Evolutionary conservation across 2,797 vertebrate genomes (phyloP).

Genomic region (Heliangelus exortis): DNA sequence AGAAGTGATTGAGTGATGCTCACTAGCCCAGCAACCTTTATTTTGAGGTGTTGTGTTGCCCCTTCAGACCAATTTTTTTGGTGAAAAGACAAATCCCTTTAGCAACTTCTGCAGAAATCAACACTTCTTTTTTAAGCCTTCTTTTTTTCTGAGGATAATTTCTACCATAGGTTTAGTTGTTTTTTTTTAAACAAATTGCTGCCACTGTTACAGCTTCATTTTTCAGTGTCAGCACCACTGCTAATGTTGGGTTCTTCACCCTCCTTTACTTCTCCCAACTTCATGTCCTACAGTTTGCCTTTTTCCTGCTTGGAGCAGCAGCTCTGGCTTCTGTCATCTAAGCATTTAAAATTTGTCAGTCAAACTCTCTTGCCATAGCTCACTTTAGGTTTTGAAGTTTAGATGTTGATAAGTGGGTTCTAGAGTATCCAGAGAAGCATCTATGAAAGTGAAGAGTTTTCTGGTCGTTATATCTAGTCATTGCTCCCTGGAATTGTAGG

Average conservation of each 20-base stretch:
- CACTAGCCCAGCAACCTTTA: neutral
- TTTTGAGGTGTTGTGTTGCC: neutral
- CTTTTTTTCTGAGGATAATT: neutral
- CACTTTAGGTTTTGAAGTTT: neutral
- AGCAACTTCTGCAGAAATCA: neutral
- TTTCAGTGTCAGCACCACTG: neutral
- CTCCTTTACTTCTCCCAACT: neutral
- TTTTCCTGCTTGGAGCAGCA: neutral
- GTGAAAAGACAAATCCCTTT: neutral
- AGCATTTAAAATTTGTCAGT: neutral
- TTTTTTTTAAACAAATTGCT: neutral
- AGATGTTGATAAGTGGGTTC: neutral
- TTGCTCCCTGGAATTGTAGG: neutral
- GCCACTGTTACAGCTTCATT: neutral
- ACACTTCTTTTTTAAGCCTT: neutral
- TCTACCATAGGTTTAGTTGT: neutral
- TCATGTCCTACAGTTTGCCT: neutral
- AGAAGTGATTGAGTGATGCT: neutral
- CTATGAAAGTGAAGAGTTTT: neutral
- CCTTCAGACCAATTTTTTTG: neutral
- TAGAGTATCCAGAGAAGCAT: neutral
- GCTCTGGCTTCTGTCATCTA: neutral
- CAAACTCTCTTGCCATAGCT: neutral
- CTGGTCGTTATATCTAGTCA: neutral
- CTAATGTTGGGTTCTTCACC: neutral